phyloP scores from a whole-genome alignment of 2,797 vertebrate genomes.

The Hapalemur alaotrensis region DNA sequence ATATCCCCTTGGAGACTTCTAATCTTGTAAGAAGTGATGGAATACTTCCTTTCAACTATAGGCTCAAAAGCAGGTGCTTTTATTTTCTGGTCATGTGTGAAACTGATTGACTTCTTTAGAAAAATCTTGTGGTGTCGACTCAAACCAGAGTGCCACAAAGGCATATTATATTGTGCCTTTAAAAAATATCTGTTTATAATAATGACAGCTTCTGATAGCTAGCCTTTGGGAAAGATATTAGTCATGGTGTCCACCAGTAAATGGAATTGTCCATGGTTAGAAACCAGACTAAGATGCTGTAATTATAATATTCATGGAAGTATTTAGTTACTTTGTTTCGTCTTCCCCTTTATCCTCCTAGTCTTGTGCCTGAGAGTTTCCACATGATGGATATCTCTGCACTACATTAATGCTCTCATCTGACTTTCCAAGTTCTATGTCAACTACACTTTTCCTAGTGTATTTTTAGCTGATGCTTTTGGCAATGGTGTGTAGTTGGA shows the following conservation, averaged over 20 bases:
- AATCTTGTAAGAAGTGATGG: slow-evolving; percentile 49
- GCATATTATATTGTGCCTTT: background rate
- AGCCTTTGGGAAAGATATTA: background rate
- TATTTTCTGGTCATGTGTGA: background rate
- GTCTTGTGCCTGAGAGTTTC: background rate
- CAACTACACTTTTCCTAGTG: background rate
- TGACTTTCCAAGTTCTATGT: background rate
- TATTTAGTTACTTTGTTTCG: background rate
- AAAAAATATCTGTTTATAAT: background rate
- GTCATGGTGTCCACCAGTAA: background rate
- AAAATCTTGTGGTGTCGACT: background rate
- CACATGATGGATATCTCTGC: slow-evolving; percentile 21
- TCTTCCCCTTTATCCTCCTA: background rate
- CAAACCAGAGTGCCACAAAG: slow-evolving; percentile 9
- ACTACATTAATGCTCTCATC: background rate
- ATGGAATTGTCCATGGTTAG: background rate
- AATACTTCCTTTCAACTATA: background rate
- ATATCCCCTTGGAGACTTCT: slow-evolving; percentile 53
- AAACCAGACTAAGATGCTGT: background rate
- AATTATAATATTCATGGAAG: background rate
- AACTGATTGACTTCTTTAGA: slow-evolving; percentile 26
- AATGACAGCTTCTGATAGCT: background rate
- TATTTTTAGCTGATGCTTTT: slow-evolving; percentile 7
- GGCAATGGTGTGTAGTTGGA: background rate
- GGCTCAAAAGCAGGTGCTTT: slow-evolving; percentile 22